A percentile compares a stretch with the other conserved stretches of the same genome.
Evolutionary conservation across 2,888 invertebrate species (phyloP).

Genomic region (Pachydiplax longipennis): DNA sequence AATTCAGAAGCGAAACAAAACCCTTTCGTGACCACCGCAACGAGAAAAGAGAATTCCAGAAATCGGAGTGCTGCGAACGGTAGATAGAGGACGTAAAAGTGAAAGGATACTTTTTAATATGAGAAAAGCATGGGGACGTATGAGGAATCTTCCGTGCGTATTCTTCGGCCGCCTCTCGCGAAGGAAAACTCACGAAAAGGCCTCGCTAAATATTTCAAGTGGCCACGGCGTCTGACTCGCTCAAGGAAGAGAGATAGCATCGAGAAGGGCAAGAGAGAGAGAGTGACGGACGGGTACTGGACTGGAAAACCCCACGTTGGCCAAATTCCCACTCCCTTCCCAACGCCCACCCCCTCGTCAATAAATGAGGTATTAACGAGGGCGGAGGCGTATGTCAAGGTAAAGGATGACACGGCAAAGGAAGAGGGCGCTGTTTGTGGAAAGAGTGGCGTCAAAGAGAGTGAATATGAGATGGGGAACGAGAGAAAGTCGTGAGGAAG

Average conservation of each 20-base stretch:
- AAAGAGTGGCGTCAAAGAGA: neutral
- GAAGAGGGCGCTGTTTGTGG: neutral
- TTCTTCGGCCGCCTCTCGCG: neutral
- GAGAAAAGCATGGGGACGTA: neutral
- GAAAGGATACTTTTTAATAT: neutral
- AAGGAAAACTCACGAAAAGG: slow-evolving; percentile 15
- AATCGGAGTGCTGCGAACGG: neutral
- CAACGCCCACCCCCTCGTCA: neutral
- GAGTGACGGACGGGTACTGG: neutral
- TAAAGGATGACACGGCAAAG: neutral
- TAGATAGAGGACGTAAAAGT: neutral
- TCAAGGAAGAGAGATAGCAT: neutral
- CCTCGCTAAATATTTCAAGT: slow-evolving; percentile 33
- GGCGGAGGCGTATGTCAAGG: neutral
- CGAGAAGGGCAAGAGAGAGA: neutral
- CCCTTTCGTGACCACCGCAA: neutral
- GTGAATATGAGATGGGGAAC: neutral
- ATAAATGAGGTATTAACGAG: slow-evolving; percentile 43
- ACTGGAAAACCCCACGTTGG: neutral
- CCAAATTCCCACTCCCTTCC: neutral
- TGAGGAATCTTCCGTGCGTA: neutral
- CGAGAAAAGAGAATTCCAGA: neutral
- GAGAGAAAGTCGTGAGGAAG: neutral
- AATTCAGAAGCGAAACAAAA: neutral
- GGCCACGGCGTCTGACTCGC: neutral